Conservation (phyloP, 92 coral and sea anemone genomes). For the Phenganax marumi region DNA sequence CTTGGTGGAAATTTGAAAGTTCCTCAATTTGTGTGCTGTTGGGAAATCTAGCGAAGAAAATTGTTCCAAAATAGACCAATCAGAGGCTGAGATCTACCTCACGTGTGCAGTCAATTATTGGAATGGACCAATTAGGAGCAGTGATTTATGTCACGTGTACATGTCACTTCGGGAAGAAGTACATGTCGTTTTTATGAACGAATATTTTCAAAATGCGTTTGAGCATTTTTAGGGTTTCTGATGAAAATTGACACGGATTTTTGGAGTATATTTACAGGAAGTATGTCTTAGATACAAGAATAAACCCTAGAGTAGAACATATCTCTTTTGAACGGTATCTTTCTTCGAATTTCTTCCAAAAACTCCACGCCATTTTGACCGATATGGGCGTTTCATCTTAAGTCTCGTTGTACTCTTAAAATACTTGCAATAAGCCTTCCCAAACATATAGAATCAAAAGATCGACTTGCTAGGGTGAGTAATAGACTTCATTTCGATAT, state of each 20-base stretch:
- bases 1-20: too few species aligned
- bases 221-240: constrained; percentile 36
- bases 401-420: neutral
- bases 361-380: constrained; percentile 10
- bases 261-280: constrained; percentile 48
- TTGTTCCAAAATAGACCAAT: too few species aligned
- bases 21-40: too few species aligned
- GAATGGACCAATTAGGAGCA: constrained; percentile 14
- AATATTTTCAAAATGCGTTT: constrained; percentile 9
- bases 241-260: constrained; percentile 39
- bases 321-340: constrained; percentile 22
- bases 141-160: constrained; percentile 25
- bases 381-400: neutral
- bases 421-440: neutral
- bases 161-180: constrained; percentile 10
- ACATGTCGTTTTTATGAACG: neutral
- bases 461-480: constrained; percentile 20
- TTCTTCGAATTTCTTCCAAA: constrained; percentile 26
- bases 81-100: too few species aligned
- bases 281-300: constrained; percentile 39
- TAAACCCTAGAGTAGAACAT: constrained; percentile 33
- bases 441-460: neutral
- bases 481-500: neutral
- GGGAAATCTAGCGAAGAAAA: too few species aligned
- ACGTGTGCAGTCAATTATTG: too few species aligned